Conservation (phyloP, 2,797 vertebrate genomes). For the Rhyacichthys aspro region DNA sequence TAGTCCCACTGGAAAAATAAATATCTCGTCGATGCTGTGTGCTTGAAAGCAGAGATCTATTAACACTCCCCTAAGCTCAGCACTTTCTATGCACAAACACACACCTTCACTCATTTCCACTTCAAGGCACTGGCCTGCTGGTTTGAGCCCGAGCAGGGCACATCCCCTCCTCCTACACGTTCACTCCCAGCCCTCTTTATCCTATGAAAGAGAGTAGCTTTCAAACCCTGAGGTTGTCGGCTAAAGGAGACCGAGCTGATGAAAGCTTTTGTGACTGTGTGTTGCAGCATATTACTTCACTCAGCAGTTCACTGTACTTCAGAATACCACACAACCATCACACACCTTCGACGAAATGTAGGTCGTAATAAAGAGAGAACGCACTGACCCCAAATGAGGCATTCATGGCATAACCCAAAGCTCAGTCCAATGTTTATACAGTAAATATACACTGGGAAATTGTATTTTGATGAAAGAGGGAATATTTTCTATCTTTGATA, state of each 20-base stretch:
- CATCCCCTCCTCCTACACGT: constrained; percentile 52
- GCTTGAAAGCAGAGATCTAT: constrained; percentile 6
- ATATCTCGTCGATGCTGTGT: constrained; percentile 7
- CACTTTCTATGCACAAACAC: constrained; percentile 23
- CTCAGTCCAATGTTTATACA: no score
- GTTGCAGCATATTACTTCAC: constrained; percentile 57
- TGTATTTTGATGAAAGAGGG: no score
- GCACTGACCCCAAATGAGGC: neutral
- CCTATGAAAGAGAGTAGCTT: constrained; percentile 36
- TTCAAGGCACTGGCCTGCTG: constrained; percentile 67
- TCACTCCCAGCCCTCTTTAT: constrained; percentile 53
- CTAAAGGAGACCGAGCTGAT: constrained; percentile 43
- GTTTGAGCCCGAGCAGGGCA: constrained; percentile 46
- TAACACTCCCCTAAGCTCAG: constrained; percentile 8
- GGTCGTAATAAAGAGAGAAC: constrained; percentile 13
- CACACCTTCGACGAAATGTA: constrained; percentile 8
- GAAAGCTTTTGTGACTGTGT: constrained; percentile 33
- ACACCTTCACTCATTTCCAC: constrained; percentile 71
- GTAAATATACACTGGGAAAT: no score
- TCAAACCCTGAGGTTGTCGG: constrained; percentile 45
- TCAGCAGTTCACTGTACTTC: constrained; percentile 7
- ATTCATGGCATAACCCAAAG: no score
- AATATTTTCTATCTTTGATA: no score
- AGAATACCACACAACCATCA: constrained; percentile 14
- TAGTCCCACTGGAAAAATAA: constrained; percentile 24